These are phyloP conservation scores for Scaeva pyrastri DNA, from an alignment of 2,888 invertebrate species.

Conservation along the genomic window DNA sequence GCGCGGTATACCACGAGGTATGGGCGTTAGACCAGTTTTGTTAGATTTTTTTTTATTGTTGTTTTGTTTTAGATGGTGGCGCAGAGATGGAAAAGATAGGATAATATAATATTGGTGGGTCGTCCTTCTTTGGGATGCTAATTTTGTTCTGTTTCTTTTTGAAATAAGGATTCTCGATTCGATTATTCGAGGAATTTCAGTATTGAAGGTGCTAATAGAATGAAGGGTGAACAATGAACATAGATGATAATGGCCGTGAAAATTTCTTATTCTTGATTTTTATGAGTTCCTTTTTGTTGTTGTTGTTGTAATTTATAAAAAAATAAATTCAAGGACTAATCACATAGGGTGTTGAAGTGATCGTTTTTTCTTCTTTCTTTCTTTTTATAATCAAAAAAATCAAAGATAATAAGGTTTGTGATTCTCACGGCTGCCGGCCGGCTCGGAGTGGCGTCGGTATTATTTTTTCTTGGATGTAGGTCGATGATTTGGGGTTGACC, in stretches of 20 bases:
- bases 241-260: constrained; percentile 12
- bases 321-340: constrained; percentile 24
- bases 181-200: constrained; percentile 9
- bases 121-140: constrained; percentile 38
- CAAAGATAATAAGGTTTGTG: background rate
- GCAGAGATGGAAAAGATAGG: constrained; percentile 5
- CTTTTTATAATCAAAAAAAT: background rate
- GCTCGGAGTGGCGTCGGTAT: background rate
- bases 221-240: background rate
- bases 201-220: constrained; percentile 18
- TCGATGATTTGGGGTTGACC: background rate
- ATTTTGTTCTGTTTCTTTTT: background rate
- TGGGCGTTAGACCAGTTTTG: constrained; percentile 43
- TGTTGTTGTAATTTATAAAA: background rate
- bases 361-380: no score
- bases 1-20: constrained; percentile 52
- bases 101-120: background rate
- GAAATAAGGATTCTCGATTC: background rate
- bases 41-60: constrained; percentile 15
- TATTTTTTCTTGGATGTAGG: background rate
- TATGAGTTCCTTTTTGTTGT: background rate
- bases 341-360: background rate
- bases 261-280: constrained; percentile 2
- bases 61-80: constrained; percentile 43
- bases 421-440: background rate